These are phyloP conservation scores for Automeris io DNA, from an alignment of 2,888 invertebrate species.

Conservation along the genomic window DNA sequence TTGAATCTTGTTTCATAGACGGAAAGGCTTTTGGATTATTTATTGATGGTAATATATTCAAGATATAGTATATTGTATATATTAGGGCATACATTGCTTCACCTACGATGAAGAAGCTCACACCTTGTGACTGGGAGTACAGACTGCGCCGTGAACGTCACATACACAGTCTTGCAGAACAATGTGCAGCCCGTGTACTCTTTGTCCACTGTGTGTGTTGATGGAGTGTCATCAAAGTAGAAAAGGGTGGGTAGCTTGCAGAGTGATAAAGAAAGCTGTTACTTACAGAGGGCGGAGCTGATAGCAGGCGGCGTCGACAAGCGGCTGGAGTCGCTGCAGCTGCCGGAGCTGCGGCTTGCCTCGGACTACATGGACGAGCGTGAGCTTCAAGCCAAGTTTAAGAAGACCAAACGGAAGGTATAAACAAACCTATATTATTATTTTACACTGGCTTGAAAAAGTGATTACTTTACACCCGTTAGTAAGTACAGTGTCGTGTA, in stretches of 20 bases:
- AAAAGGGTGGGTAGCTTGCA: too few relatives aligned
- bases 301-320: constrained; percentile 59
- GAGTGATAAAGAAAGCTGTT: too few relatives aligned
- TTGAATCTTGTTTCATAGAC: too few relatives aligned
- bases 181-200: constrained; percentile 82
- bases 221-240: too few relatives aligned
- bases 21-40: too few relatives aligned
- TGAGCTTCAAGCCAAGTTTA: constrained; percentile 90
- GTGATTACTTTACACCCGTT: too few relatives aligned
- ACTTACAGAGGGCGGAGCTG: constrained; percentile 37
- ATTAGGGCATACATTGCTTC: constrained; percentile 80
- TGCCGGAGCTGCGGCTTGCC: constrained; percentile 83
- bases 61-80: too few relatives aligned
- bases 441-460: too few relatives aligned
- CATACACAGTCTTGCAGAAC: constrained; percentile 81
- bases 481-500: too few relatives aligned
- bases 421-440: background rate
- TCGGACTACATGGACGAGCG: constrained; percentile 92
- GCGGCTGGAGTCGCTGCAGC: constrained; percentile 84
- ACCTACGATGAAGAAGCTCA: constrained; percentile 77
- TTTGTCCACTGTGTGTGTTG: constrained; percentile 81
- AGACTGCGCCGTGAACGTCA: constrained; percentile 83
- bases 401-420: constrained; percentile 89
- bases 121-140: constrained; percentile 83
- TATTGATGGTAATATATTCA: background rate